Base-by-base conservation (phyloP, 2,888 invertebrate species). In the Temnothorax ravouxi region DNA sequence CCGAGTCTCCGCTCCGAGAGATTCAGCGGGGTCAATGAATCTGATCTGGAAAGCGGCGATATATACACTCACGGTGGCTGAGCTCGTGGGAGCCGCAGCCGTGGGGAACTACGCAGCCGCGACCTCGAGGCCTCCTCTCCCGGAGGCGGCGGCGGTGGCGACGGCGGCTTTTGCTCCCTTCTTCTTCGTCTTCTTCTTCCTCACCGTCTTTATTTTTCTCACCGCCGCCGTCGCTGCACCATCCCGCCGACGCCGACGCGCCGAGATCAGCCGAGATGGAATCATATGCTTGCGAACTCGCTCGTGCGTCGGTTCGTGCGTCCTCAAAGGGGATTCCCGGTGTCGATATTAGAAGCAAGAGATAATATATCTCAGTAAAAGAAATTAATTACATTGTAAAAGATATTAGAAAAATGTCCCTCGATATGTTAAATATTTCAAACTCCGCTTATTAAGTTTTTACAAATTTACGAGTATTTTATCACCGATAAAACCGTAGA, bases 11-110 rank as follows among this genome's bases (percentile, higher is more conserved):
- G 72, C 72, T 77, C 62, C 85, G 84, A 87, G 86, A 88, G 89
- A 90, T 89, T 88, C 90, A 89, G 87, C 86, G 91, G 86, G 91
- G 91, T 91, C 91, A 91, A 91, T 91, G 91, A 91, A 91, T 91
- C 90, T 91, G 91, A 91, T 91, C 90, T 91, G 90, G 88, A 91
- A 92, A 92, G 89, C 89, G 87, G 87, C 77, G 87, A 13, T 67
- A 6, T 29, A 54, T 29, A 54, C 77, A 84, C 88, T 87, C 84
- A 64, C 71, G 76, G 81, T 75, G 79, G 72, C 77, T 84, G 84
- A 72, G 84, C 85, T 89, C 86, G 88, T 87, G 88, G 88, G 86
- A 87, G 88, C 87, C 86, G 67, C 76, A 56, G 54, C 38, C 85
- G 83, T 71, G 83, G 85, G 86, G 86, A 90, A 87, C 86, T 89